Percentiles rank a stretch among this genome's conserved stretches.
These are phyloP conservation scores for Oreotrochilus melanogaster DNA, from an alignment of 2,113 vertebrate genomes.

Conservation along the genomic window DNA sequence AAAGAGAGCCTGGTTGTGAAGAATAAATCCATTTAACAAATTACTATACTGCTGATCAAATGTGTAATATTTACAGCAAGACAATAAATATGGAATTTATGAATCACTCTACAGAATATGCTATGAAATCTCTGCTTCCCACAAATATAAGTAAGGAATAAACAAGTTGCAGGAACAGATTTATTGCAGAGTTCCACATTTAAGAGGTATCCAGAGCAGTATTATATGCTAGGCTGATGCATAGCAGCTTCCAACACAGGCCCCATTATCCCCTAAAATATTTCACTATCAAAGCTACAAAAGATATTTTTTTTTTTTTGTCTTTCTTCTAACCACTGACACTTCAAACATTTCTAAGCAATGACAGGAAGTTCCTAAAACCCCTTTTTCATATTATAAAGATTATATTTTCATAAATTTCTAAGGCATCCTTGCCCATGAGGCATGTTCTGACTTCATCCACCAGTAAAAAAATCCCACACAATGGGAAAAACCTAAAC, in stretches of 20 bases:
- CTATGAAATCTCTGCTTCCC: slow-evolving; percentile 1
- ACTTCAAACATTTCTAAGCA: background rate
- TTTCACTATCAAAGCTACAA: background rate
- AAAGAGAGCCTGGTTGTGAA: background rate
- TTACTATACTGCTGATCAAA: slow-evolving; percentile 17
- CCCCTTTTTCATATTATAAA: background rate
- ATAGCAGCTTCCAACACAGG: slow-evolving; percentile 6
- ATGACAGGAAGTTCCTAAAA: background rate
- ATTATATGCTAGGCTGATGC: slow-evolving; percentile 25
- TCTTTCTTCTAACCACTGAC: background rate
- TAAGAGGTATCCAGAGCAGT: slow-evolving; percentile 48
- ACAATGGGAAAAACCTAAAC: fast-evolving
- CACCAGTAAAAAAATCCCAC: background rate
- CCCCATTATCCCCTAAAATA: background rate
- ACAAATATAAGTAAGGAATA: slow-evolving; percentile 36
- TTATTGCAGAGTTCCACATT: slow-evolving; percentile 17
- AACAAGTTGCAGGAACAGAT: slow-evolving; percentile 26
- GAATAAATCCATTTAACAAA: slow-evolving; percentile 22
- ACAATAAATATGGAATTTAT: slow-evolving; percentile 33
- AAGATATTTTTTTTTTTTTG: background rate
- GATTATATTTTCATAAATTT: background rate
- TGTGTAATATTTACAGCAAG: background rate
- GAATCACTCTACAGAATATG: background rate
- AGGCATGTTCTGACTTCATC: background rate
- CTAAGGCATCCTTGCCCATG: background rate